phyloP scores from a whole-genome alignment of 2,113 vertebrate species.

The Cynopterus brachyotis region DNA sequence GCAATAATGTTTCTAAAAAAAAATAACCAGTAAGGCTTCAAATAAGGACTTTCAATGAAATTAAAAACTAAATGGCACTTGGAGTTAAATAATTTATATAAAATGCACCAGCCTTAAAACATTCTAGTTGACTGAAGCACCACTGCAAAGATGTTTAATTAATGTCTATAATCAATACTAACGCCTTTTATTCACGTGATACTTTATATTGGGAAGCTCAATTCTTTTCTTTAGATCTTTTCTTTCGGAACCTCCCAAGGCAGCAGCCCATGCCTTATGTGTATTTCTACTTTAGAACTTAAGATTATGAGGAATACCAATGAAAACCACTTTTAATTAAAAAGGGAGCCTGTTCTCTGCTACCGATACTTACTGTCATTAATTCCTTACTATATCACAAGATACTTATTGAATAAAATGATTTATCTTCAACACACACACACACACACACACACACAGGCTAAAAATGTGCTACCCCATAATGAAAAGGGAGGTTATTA shows the following conservation, averaged over 20 bases:
- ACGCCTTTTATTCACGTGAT: rapidly evolving
- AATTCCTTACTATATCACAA: not conserved
- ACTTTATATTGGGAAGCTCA: not conserved
- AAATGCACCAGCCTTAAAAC: not conserved
- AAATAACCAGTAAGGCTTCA: not conserved
- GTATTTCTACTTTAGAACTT: not conserved
- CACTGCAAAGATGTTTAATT: not conserved
- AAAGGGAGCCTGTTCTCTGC: not conserved
- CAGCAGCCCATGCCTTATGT: not conserved
- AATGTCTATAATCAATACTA: not conserved
- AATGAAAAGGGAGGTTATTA: not conserved
- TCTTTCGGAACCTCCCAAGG: not conserved
- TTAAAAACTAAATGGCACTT: not conserved
- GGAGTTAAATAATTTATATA: not conserved
- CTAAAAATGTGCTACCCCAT: not conserved
- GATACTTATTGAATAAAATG: not conserved
- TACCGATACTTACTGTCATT: not conserved
- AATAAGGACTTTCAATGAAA: not conserved
- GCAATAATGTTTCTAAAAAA: not conserved
- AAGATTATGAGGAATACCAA: not conserved
- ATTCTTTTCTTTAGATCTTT: not conserved
- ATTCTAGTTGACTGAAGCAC: not conserved
- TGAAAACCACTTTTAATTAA: not conserved
- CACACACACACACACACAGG: too few relatives aligned
- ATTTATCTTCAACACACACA: not conserved